Conservation (phyloP, 2,888 invertebrate genomes). For the Eupithecia dodoneata region DNA sequence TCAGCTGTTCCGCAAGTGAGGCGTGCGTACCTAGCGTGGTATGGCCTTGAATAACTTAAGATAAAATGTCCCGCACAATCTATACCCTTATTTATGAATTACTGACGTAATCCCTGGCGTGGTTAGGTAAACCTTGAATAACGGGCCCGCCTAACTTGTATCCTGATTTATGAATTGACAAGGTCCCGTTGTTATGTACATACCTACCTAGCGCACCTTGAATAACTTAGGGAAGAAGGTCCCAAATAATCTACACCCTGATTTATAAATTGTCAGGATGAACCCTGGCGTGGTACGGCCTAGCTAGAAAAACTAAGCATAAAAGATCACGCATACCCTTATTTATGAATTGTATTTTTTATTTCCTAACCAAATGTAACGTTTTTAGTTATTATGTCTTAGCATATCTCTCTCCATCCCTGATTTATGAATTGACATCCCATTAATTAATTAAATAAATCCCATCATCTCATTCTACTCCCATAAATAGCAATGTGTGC, state of each 20-base stretch:
- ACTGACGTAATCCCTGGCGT: not conserved
- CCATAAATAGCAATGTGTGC: not conserved
- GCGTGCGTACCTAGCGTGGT: constrained; percentile 86
- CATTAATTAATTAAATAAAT: too few species aligned
- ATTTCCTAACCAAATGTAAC: too few species aligned
- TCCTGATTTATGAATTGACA: too few species aligned
- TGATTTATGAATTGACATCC: not conserved
- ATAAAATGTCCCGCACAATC: not conserved
- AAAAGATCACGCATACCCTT: not conserved
- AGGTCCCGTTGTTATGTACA: too few species aligned
- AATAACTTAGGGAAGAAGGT: not conserved
- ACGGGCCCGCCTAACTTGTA: too few species aligned
- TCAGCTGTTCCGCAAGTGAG: constrained; percentile 93
- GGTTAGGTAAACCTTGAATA: not conserved
- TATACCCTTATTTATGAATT: not conserved
- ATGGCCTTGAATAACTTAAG: constrained; percentile 36
- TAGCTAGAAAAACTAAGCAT: not conserved
- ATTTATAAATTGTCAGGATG: not conserved
- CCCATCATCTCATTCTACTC: not conserved
- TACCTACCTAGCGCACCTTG: too few species aligned
- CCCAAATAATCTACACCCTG: not conserved
- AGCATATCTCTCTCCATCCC: not conserved
- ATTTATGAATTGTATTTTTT: not conserved
- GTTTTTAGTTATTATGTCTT: too few species aligned
- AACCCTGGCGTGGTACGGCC: not conserved